These are phyloP conservation scores for Drosophila kuntzei DNA, from an alignment of 2,888 invertebrate genomes.

Conservation along the genomic window DNA sequence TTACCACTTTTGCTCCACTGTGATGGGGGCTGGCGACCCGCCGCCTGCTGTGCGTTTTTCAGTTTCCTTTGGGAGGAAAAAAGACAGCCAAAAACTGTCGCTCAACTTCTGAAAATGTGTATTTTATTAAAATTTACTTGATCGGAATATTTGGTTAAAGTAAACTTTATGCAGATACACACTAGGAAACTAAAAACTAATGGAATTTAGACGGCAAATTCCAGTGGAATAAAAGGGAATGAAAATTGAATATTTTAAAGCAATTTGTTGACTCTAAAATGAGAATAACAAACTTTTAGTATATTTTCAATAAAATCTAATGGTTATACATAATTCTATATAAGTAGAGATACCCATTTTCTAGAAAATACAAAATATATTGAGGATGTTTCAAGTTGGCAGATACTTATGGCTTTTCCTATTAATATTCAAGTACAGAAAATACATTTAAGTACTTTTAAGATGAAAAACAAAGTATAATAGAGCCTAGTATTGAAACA, in stretches of 20 bases:
- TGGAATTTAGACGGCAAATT: neutral
- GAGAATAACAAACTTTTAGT: neutral
- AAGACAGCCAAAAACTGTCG: neutral
- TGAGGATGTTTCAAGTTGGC: too few species aligned
- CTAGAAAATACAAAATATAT: neutral
- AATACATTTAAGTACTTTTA: neutral
- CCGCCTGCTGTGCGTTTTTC: conserved; percentile 2
- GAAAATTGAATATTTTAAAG: neutral
- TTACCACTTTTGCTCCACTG: neutral
- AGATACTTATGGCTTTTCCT: too few species aligned
- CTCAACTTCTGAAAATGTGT: conserved; percentile 9
- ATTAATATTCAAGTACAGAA: neutral
- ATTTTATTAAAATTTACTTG: conserved; percentile 14
- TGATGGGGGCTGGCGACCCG: neutral
- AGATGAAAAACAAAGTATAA: too few species aligned
- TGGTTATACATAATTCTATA: neutral
- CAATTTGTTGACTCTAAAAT: neutral
- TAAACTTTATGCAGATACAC: neutral
- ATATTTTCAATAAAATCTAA: too few species aligned
- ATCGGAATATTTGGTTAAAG: conserved; percentile 4
- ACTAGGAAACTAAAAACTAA: neutral
- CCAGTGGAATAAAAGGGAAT: neutral
- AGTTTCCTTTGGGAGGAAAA: neutral
- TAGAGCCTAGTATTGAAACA: neutral
- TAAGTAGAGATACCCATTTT: neutral